A percentile compares a stretch with the other conserved stretches of the same genome.
Evolutionary conservation across 2,113 vertebrate genomes (phyloP).

Genomic region (Desmodus rotundus): DNA sequence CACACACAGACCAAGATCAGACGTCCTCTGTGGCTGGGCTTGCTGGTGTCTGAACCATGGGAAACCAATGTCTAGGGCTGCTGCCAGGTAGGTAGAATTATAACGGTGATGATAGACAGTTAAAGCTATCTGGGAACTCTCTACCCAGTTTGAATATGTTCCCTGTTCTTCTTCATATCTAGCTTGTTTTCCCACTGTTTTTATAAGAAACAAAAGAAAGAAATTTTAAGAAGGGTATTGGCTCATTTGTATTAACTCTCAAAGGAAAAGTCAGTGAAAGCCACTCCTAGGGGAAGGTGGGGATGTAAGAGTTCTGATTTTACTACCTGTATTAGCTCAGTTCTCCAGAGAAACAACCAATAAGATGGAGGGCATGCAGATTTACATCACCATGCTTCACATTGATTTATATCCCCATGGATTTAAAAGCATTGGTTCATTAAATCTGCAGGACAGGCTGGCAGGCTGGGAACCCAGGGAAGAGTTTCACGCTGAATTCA

Average conservation of each 20-base stretch:
- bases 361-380: background rate
- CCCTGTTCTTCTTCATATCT: background rate
- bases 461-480: background rate
- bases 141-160: background rate
- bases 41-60: background rate
- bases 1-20: too few species aligned
- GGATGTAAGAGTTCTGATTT: background rate
- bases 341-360: background rate
- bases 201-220: background rate
- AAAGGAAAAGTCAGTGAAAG: background rate
- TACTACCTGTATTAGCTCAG: background rate
- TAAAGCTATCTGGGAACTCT: background rate
- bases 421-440: background rate
- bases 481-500: background rate
- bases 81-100: background rate
- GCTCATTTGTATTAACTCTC: background rate
- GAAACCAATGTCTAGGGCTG: accelerated
- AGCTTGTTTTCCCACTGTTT: background rate
- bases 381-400: too few species aligned
- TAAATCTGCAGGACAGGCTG: background rate
- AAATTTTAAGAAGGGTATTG: background rate
- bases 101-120: background rate
- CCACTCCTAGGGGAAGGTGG: background rate
- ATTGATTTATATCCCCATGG: too few species aligned
- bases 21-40: background rate